phyloP scores from a whole-genome alignment of 2,888 invertebrate species.

The Drosophila robusta region DNA sequence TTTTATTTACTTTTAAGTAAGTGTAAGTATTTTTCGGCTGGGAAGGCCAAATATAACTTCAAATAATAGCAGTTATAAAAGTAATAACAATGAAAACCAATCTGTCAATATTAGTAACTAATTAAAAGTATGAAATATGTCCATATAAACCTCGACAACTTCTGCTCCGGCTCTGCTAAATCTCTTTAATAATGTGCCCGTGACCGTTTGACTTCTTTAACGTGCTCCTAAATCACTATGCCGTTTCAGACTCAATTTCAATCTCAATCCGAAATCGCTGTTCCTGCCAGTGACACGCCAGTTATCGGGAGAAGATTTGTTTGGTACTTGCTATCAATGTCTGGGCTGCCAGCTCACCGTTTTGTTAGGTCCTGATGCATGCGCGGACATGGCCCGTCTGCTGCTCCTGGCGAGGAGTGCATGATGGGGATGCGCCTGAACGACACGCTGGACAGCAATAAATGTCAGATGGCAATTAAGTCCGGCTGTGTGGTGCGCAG shows the following conservation, averaged over 20 bases:
- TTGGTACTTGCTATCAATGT: slow-evolving; percentile 39
- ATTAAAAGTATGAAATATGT: no score
- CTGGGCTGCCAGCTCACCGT: slow-evolving; percentile 27
- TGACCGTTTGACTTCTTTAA: no score
- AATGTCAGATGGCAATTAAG: slow-evolving; percentile 72
- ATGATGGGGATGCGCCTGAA: slow-evolving; percentile 35
- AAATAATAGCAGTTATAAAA: no score
- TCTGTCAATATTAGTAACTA: no score
- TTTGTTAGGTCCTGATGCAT: slow-evolving; percentile 43
- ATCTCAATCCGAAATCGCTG: slow-evolving; percentile 30
- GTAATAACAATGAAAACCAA: no score
- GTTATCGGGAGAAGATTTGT: slow-evolving; percentile 43
- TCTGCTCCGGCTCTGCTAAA: no score
- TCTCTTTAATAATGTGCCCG: no score
- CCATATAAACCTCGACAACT: no score
- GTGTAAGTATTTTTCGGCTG: no score
- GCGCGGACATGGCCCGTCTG: slow-evolving; percentile 41
- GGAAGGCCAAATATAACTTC: no score
- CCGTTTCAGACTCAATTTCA: slow-evolving; percentile 13
- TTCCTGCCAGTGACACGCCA: slow-evolving; percentile 33
- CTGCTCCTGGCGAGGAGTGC: slow-evolving; percentile 14
- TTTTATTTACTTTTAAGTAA: no score
- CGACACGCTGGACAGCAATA: slow-evolving; percentile 66
- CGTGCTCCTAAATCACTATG: background rate
- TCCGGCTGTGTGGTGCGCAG: slow-evolving; percentile 16